A percentile compares a stretch with the other conserved stretches of the same genome.
phyloP scores from a whole-genome alignment of 2,888 invertebrate species.

The Selenia dentaria region DNA sequence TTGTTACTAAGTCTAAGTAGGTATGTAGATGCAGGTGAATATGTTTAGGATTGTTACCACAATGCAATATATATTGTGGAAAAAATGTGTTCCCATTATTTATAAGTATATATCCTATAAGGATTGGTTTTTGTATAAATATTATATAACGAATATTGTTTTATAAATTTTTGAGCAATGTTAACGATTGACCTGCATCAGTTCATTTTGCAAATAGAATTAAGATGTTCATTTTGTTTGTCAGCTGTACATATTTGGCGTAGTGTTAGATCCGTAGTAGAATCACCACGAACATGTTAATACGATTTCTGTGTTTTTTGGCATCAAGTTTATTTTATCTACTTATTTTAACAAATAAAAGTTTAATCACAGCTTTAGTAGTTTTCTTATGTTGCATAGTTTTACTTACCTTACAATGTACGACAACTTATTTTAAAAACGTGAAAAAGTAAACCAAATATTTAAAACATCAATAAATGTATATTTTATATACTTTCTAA shows the following conservation, averaged over 20 bases:
- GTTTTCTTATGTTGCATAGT: too few species aligned
- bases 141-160: constrained; percentile 41
- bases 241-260: constrained; percentile 79
- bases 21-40: constrained; percentile 71
- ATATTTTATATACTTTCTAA: constrained; percentile 27
- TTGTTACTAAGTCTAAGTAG: constrained; percentile 48
- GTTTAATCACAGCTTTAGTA: constrained; percentile 58
- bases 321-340: constrained; percentile 83
- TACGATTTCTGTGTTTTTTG: constrained; percentile 77
- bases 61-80: constrained; percentile 53
- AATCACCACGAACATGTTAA: constrained; percentile 73
- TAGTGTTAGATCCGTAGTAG: constrained; percentile 67
- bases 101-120: constrained; percentile 59
- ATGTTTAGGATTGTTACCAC: constrained; percentile 65
- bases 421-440: too few species aligned
- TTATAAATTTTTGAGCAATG: constrained; percentile 55
- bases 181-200: constrained; percentile 78
- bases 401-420: too few species aligned
- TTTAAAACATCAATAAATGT: constrained; percentile 33
- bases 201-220: constrained; percentile 50
- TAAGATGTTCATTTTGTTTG: constrained; percentile 68
- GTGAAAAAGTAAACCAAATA: too few species aligned
- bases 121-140: constrained; percentile 55
- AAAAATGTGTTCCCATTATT: constrained; percentile 63
- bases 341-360: constrained; percentile 84